These are phyloP conservation scores for Lasiurus borealis DNA, from an alignment of 2,113 vertebrate genomes.

Conservation along the genomic window DNA sequence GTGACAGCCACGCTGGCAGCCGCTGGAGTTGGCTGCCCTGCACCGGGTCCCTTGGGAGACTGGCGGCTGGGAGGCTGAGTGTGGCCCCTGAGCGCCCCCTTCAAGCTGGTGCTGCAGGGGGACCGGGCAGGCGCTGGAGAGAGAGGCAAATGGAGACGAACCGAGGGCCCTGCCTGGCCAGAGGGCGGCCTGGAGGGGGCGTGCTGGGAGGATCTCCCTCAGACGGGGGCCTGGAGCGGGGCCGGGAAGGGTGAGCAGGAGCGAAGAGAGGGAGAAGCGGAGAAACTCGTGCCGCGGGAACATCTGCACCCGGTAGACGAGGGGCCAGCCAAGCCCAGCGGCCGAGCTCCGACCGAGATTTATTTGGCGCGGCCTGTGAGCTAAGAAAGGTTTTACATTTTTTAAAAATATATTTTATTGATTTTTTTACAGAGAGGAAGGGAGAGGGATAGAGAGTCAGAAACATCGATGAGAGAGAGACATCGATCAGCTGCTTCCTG, in stretches of 20 bases:
- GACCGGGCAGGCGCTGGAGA: accelerated
- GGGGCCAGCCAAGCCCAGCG: accelerated
- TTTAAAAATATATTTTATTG: no score
- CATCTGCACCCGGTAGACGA: no score
- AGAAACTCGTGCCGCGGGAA: accelerated
- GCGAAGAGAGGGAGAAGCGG: not conserved
- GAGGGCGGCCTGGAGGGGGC: not conserved
- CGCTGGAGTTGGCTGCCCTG: not conserved
- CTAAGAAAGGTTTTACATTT: not conserved
- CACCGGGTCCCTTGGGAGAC: not conserved
- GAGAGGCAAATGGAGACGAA: accelerated
- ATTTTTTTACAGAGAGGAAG: no score
- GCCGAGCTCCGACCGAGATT: not conserved
- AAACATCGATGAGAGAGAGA: no score
- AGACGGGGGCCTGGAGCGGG: not conserved
- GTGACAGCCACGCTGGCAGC: accelerated
- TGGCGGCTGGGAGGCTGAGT: accelerated
- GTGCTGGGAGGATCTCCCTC: not conserved
- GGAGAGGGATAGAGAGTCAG: no score
- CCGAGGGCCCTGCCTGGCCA: not conserved
- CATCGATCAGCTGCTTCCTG: no score
- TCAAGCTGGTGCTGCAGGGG: not conserved
- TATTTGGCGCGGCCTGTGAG: not conserved
- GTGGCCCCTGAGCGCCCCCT: no score
- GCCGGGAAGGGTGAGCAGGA: not conserved